Base-by-base conservation (phyloP, 2,888 invertebrate genomes). In the Cecidostiba fungosa region DNA sequence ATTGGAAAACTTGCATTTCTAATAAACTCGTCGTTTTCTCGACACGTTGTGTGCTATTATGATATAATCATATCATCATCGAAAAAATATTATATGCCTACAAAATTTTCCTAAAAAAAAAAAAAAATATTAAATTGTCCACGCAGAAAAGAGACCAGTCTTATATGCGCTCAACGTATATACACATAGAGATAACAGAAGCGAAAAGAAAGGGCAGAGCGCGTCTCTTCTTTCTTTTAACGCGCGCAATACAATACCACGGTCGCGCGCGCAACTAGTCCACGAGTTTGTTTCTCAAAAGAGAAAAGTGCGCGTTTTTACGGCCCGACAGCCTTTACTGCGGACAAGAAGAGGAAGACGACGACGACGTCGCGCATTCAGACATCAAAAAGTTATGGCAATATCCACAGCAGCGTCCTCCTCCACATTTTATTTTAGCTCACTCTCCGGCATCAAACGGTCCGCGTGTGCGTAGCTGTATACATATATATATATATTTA, bases 331-430 rank as follows among this genome's bases (percentile, higher is more conserved):
- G 43, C 39, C 66, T 77, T 82, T 76, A 85, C 77, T 54, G 77
- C 39, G 72, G 23, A 39, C 29, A 54, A 47, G 43, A 72, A 16
- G n/a, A 50, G 26, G 23, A 69, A 36, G 74, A 78, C 47, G 79
- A 77, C 54, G 62, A 73, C 26, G 43, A 39, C 54, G 36, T 12
- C 36, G 73, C 69, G 47, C 39, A 23, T 29, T 16, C 66, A 62
- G 62, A 85, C 81, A 77, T 73, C 73, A 50, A 82, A 77, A 85
- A 81, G 82, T 82, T 82, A 85, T 80, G 72, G 84, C 84, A 79
- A 79, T 79, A 84, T 74, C 66, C 43, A 66, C 16, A 19, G 29
- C 36, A 32, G 14, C 8, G 66, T 50, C 16, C 69, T 54, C 76
- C 54, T 50, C 8, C 82, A 47, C 43, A 69, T 23, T 74, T 14